Evolutionary conservation across 2,888 invertebrate species (phyloP).

Genomic region (Incurvaria masculella): DNA sequence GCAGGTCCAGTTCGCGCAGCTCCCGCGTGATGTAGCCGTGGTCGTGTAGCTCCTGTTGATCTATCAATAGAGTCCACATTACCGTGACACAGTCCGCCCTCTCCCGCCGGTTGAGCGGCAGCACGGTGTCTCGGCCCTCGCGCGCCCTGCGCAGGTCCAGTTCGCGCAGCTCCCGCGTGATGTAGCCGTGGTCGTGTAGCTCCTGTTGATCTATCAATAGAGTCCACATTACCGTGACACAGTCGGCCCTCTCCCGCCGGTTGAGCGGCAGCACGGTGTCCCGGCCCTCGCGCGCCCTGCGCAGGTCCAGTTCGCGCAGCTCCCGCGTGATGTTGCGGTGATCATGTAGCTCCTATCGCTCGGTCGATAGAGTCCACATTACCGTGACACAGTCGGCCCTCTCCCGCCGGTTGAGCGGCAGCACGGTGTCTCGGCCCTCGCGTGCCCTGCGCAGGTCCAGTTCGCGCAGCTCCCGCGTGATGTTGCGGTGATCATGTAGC

Average conservation of each 20-base stretch:
- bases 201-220: too few relatives aligned
- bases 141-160: conserved; percentile 61
- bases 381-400: too few relatives aligned
- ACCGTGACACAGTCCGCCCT: conserved; percentile 60
- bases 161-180: conserved; percentile 62
- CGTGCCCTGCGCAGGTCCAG: too few relatives aligned
- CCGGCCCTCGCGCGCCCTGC: conserved; percentile 55
- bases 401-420: too few relatives aligned
- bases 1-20: conserved; percentile 61
- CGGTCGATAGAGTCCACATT: too few relatives aligned
- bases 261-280: conserved; percentile 67
- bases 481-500: too few relatives aligned
- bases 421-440: too few relatives aligned
- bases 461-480: too few relatives aligned
- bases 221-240: conserved; percentile 57
- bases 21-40: conserved; percentile 68
- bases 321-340: conserved; percentile 66
- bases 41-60: too few relatives aligned
- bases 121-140: conserved; percentile 58
- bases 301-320: conserved; percentile 61
- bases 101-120: conserved; percentile 67
- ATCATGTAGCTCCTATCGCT: too few relatives aligned
- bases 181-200: conserved; percentile 70
- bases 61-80: too few relatives aligned
- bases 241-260: conserved; percentile 59